These are phyloP conservation scores for Nysson spinosus DNA, from an alignment of 2,888 invertebrate genomes.

Conservation along the genomic window DNA sequence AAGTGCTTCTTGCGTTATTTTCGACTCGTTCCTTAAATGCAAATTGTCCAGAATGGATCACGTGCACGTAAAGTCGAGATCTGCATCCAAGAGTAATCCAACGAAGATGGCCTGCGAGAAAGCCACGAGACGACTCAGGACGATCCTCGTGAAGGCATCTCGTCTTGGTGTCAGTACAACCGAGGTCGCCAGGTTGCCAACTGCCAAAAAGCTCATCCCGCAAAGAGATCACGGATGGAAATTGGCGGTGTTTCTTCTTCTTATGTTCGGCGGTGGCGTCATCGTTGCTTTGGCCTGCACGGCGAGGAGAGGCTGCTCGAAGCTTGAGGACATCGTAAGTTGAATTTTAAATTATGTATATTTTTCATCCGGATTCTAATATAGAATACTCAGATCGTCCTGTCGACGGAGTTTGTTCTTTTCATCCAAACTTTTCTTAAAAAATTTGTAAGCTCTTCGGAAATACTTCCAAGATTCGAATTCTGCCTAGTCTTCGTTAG, in stretches of 20 bases:
- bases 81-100: slow-evolving; percentile 64
- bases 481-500: no score
- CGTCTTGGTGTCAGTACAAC: slow-evolving; percentile 68
- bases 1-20: not conserved
- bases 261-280: slow-evolving; percentile 73
- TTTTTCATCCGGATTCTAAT: not conserved
- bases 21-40: not conserved
- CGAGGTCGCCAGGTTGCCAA: slow-evolving; percentile 69
- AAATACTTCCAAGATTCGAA: no score
- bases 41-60: slow-evolving; percentile 63
- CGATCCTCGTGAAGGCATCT: slow-evolving; percentile 71
- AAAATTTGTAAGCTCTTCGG: no score
- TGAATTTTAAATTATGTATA: slow-evolving; percentile 3
- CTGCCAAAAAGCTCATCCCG: slow-evolving; percentile 71
- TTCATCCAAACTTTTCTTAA: no score
- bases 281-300: slow-evolving; percentile 74
- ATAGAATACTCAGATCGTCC: no score
- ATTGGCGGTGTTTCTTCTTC: slow-evolving; percentile 71
- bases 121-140: slow-evolving; percentile 69
- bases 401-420: no score
- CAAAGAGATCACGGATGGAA: slow-evolving; percentile 74
- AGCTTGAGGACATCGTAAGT: slow-evolving; percentile 75
- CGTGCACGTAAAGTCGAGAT: slow-evolving; percentile 69
- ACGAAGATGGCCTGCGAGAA: slow-evolving; percentile 74
- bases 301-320: slow-evolving; percentile 72